A percentile compares a stretch with the other conserved stretches of the same genome.
phyloP scores from a whole-genome alignment of 1,140 invertebrate species.

The Conus ventricosus region DNA sequence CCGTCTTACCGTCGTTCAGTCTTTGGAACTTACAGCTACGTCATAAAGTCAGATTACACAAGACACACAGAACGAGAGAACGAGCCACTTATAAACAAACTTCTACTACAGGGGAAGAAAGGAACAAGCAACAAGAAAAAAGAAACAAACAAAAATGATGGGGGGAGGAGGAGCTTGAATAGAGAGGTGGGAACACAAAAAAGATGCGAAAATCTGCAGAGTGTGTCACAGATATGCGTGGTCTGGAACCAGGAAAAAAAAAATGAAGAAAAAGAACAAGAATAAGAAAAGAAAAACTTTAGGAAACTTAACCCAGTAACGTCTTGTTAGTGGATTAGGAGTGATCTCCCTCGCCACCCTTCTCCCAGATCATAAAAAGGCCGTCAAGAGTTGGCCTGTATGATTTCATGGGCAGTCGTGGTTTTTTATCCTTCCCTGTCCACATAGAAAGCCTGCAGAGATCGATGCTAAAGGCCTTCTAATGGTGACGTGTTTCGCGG shows the following conservation, averaged over 20 bases:
- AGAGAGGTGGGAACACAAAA: no score
- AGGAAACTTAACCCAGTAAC: background rate
- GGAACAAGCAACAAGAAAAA: no score
- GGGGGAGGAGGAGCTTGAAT: no score
- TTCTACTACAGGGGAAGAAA: no score
- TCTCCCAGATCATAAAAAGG: background rate
- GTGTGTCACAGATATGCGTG: background rate
- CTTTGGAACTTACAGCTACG: background rate
- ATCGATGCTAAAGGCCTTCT: background rate
- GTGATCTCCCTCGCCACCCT: background rate
- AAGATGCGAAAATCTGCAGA: background rate
- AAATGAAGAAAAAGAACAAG: background rate
- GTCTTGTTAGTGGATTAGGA: constrained; percentile 26
- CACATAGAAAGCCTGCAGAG: background rate
- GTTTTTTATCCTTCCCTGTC: background rate
- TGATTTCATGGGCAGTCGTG: background rate
- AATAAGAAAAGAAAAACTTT: background rate
- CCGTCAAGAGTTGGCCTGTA: background rate
- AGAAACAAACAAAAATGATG: background rate
- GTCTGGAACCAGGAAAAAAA: background rate
- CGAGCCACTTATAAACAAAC: background rate
- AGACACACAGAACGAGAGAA: background rate
- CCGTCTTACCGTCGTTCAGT: background rate
- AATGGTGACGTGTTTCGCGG: background rate
- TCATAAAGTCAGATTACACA: constrained; percentile 12